Percentiles rank a stretch among this genome's conserved stretches.
Conservation (phyloP, 2,888 invertebrate genomes). For the Cheilosia variabilis region DNA sequence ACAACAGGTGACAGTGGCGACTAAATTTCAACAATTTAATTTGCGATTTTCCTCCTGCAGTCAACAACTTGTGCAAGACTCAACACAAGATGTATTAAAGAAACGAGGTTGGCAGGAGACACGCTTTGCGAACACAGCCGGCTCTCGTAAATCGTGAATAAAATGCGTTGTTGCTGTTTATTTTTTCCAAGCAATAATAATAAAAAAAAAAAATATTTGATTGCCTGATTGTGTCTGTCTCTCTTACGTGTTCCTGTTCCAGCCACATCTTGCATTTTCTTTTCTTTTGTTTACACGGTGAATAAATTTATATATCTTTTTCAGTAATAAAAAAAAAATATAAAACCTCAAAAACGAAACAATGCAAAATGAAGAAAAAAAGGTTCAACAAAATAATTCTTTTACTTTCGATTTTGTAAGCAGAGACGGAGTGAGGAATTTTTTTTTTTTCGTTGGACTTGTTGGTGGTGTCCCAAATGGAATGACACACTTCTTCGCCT, state of each 20-base stretch:
- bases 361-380: neutral
- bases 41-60: neutral
- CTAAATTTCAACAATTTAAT: constrained; percentile 10
- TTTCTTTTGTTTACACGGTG: constrained; percentile 41
- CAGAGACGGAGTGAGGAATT: constrained; percentile 34
- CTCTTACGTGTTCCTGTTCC: neutral
- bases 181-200: neutral
- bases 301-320: constrained; percentile 5
- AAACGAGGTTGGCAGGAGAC: constrained; percentile 35
- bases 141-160: constrained; percentile 24
- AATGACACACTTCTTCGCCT: constrained; percentile 60
- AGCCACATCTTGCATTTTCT: constrained; percentile 3
- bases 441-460: constrained; percentile 14
- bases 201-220: constrained; percentile 10
- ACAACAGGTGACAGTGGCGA: neutral
- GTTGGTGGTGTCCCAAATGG: constrained; percentile 50
- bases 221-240: constrained; percentile 38
- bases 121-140: constrained; percentile 48
- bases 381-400: constrained; percentile 14
- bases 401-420: constrained; percentile 65
- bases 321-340: neutral
- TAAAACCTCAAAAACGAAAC: constrained; percentile 13
- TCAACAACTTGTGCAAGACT: constrained; percentile 20
- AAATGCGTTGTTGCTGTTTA: neutral
- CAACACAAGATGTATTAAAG: constrained; percentile 13